Evolutionary conservation across 2,888 invertebrate species (phyloP).

Genomic region (Drosophila fungiperda): DNA sequence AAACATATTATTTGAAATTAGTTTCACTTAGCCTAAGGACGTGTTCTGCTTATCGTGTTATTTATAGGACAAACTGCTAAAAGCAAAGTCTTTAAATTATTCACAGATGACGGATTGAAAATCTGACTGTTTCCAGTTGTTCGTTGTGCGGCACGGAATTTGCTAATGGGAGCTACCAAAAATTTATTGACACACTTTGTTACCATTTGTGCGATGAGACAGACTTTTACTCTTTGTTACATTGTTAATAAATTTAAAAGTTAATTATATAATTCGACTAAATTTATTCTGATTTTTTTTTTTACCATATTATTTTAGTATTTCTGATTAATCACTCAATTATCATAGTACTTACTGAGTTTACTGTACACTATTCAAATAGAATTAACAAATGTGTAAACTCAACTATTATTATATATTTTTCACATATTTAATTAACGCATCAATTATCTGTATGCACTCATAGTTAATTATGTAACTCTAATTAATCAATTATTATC

Average conservation of each 20-base stretch:
- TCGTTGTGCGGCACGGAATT: neutral
- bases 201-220: neutral
- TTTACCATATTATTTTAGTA: neutral
- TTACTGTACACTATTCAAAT: too few relatives aligned
- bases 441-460: neutral
- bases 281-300: neutral
- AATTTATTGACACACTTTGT: conserved; percentile 6
- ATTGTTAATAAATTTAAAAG: neutral
- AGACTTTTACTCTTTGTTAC: neutral
- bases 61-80: conserved; percentile 7
- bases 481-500: neutral
- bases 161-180: neutral
- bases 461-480: neutral
- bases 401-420: neutral
- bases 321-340: neutral
- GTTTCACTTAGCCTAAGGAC: neutral
- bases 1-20: neutral
- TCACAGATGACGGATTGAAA: conserved; percentile 14
- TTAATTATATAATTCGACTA: neutral
- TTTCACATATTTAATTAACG: neutral
- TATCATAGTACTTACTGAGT: neutral
- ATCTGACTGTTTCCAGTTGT: neutral
- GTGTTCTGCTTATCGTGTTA: conserved; percentile 11
- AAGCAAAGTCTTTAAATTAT: conserved; percentile 12
- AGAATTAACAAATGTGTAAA: neutral